Evolutionary conservation across 2,113 vertebrate species (phyloP).

Genomic region (Atractosteus spatula): DNA sequence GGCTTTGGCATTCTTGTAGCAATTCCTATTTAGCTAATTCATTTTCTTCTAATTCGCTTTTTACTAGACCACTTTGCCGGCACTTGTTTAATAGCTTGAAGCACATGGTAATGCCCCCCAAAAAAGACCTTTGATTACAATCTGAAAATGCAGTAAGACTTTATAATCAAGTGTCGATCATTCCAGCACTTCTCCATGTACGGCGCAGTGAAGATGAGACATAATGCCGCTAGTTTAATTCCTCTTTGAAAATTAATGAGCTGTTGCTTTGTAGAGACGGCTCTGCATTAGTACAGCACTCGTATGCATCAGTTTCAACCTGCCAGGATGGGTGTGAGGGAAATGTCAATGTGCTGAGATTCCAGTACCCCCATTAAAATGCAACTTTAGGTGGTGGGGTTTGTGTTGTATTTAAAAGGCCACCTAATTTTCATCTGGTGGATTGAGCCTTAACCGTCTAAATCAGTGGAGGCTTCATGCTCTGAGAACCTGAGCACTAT

Average conservation of each 20-base stretch:
- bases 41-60: not conserved
- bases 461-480: constrained; percentile 29
- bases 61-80: constrained; percentile 18
- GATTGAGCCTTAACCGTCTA: constrained; percentile 15
- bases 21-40: constrained; percentile 3
- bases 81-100: constrained; percentile 23
- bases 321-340: constrained; percentile 2
- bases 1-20: not conserved
- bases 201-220: constrained; percentile 12
- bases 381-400: constrained; percentile 8
- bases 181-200: constrained; percentile 5
- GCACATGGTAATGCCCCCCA: constrained; percentile 21
- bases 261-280: constrained; percentile 5
- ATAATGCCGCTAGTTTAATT: constrained; percentile 30
- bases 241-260: constrained; percentile 36
- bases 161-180: constrained; percentile 44
- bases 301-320: constrained; percentile 4
- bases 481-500: constrained; percentile 16
- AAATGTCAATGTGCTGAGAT: not conserved
- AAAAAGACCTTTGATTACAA: constrained; percentile 40
- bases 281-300: not conserved
- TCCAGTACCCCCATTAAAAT: constrained; percentile 17
- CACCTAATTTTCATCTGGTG: constrained; percentile 34
- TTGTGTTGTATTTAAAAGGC: constrained; percentile 12
- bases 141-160: constrained; percentile 28